Base-by-base conservation (phyloP, 2,113 vertebrate species). In the Lagopus muta region DNA sequence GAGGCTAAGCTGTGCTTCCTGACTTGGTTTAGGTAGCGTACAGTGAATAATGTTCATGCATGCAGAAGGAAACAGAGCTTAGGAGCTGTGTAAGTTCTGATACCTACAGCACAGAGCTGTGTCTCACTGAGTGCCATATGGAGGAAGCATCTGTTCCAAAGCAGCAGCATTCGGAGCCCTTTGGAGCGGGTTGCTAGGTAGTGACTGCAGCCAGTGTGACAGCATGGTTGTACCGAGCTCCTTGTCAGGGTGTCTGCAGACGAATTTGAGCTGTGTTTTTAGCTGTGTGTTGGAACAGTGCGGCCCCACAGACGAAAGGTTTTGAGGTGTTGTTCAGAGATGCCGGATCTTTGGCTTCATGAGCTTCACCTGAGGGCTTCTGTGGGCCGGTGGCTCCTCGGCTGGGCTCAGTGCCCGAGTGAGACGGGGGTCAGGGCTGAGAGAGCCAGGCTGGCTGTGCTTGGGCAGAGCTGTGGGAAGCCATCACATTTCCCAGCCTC, bases 161-260 rank as follows among this genome's bases (percentile, higher is more conserved):
- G 81, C 75, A 79, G 57, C 36, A 21, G 30, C 13, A n/a, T 34
- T 78, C 32, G 30, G 40, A 85, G 67, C 42, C 43, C 71, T 62
- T n/a, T n/a, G 30, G 84, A 89, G 57, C 1, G 6, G 84, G 90
- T 94, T 94, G 93, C 93, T 94, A 74, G 75, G 82, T 47, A 86
- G 77, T 64, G 79, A 86, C 36, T 91, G 47, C 82, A 75, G 76
- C 70, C 28, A 10, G 36, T 54, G 58, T 89, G 89, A 78, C 82
- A 80, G 89, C 67, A 6, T n/a, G 38, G 30, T 42, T 78, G 88
- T 75, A 67, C 55, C 0, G 0, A 81, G 54, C 77, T 69, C 73
- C 34, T 91, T 58, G 69, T 90, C 69, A 57, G 42, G 89, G 71
- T 71, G 74, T 48, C 85, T 80, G 21, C 52, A 43, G 13, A 64